Percentiles rank a stretch among this genome's conserved stretches.
Conservation (phyloP, 1,140 invertebrate genomes). For the Hypsibius dujardini region DNA sequence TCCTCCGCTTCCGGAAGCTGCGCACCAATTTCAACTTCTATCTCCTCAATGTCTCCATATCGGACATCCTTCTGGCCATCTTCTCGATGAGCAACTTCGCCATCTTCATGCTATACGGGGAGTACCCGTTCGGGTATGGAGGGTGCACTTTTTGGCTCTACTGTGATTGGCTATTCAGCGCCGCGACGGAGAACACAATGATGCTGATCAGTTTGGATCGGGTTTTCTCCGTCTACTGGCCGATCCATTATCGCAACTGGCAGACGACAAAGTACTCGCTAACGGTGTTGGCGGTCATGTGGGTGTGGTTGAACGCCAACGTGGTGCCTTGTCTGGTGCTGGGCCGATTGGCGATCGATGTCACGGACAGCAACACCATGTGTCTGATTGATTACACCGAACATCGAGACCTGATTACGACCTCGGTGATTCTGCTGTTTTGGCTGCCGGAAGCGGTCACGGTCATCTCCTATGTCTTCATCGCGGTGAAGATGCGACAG, state of each 20-base stretch:
- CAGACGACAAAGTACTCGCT: neutral
- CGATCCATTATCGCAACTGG: neutral
- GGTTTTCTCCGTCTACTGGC: neutral
- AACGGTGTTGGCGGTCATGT: neutral
- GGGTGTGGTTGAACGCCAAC: neutral
- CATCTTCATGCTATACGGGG: neutral
- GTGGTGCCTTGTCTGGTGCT: neutral
- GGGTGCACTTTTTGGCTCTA: constrained; percentile 12
- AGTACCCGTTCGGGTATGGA: neutral
- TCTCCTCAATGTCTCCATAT: neutral
- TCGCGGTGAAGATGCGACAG: neutral
- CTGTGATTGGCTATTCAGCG: neutral
- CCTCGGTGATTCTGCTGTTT: neutral
- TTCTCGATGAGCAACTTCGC: neutral
- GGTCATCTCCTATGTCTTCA: neutral
- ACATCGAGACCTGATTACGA: neutral
- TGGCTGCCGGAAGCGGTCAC: neutral
- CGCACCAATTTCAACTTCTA: constrained; percentile 10
- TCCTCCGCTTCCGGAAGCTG: neutral
- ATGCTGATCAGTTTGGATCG: neutral
- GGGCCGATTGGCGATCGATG: constrained; percentile 1
- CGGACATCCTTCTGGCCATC: neutral
- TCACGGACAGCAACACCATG: neutral
- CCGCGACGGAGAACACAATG: neutral
- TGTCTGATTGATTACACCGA: neutral